Evolutionary conservation across 2,113 vertebrate species (phyloP).

Genomic region (Pteruthius melanotis): DNA sequence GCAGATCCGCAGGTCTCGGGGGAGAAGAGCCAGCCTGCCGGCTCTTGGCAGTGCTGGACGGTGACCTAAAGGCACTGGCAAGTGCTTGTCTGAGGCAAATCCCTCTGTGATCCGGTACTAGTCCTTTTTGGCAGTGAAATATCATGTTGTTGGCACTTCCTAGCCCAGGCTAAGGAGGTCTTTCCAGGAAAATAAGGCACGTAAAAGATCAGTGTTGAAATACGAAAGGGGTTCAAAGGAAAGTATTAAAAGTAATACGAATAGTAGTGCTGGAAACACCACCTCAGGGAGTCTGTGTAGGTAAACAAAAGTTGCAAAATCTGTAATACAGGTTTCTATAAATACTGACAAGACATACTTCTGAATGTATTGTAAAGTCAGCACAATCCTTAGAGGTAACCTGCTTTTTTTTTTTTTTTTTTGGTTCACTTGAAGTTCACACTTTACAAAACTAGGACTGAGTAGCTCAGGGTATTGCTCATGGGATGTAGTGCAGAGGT

Average conservation of each 20-base stretch:
- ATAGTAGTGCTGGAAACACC: neutral
- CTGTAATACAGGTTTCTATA: neutral
- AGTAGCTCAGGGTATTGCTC: neutral
- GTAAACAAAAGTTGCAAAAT: neutral
- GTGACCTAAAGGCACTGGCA: neutral
- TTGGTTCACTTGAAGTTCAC: neutral
- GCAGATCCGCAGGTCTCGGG: neutral
- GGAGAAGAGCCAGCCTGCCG: neutral
- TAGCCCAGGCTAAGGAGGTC: neutral
- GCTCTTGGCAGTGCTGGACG: neutral
- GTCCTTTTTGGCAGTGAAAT: neutral
- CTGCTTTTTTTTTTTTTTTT: neutral
- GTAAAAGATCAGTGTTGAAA: neutral
- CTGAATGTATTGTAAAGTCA: neutral
- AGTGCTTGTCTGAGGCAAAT: neutral
- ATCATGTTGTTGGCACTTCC: neutral
- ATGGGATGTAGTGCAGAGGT: neutral
- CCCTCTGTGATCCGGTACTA: neutral
- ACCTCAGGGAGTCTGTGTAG: neutral
- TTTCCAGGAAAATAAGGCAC: neutral
- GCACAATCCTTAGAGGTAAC: neutral
- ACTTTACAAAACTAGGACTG: neutral
- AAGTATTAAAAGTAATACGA: neutral
- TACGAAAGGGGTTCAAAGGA: neutral
- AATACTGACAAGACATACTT: neutral